phyloP scores from a whole-genome alignment of 1,140 invertebrate genomes.

The Drosophila novamexicana region DNA sequence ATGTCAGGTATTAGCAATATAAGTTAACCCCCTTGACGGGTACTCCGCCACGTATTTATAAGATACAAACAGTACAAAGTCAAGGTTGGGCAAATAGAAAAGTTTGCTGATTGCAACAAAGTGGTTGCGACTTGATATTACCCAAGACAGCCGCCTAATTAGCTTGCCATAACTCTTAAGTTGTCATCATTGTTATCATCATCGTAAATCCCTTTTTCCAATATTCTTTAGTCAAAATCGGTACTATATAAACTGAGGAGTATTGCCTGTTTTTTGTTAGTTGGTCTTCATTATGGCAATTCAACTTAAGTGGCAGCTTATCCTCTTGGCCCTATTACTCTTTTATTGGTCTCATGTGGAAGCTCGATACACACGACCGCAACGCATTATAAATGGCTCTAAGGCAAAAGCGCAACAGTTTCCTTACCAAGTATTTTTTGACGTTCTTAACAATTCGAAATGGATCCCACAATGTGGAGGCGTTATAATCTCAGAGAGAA shows the following conservation, averaged over 20 bases:
- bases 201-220: not conserved
- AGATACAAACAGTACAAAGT: constrained; percentile 13
- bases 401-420: constrained; percentile 4
- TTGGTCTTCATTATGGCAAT: not conserved
- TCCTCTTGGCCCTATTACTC: not conserved
- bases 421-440: constrained; percentile 1
- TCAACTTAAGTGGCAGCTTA: not conserved
- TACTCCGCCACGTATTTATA: constrained; percentile 7
- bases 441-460: no score
- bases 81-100: not conserved
- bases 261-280: not conserved
- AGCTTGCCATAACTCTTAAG: not conserved
- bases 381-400: constrained; percentile 11
- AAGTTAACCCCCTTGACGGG: constrained; percentile 32
- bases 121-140: not conserved
- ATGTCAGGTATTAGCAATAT: constrained; percentile 83
- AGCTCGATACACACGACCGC: not conserved
- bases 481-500: constrained; percentile 20
- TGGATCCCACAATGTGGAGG: not conserved
- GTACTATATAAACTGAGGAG: not conserved
- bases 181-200: not conserved
- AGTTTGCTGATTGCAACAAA: constrained; percentile 19
- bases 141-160: constrained; percentile 9
- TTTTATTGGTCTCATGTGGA: not conserved
- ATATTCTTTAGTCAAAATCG: not conserved